A percentile compares a stretch with the other conserved stretches of the same genome.
Evolutionary conservation across 2,888 invertebrate genomes (phyloP).

Genomic region (Parelbella ahira): DNA sequence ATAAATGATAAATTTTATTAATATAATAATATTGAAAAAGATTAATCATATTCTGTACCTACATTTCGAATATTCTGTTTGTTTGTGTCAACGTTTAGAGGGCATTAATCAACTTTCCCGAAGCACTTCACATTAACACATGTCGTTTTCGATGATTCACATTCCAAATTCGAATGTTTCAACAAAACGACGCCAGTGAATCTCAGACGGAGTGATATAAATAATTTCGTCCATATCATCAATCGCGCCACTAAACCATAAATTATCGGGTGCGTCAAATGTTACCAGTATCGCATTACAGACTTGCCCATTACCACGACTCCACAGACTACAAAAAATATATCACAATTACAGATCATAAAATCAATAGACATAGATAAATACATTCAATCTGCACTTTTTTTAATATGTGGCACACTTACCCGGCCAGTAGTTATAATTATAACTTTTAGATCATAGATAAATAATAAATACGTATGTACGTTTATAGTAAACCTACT

Average conservation of each 20-base stretch:
- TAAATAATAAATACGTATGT: too few species aligned
- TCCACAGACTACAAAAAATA: slow-evolving; percentile 33
- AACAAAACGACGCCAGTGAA: slow-evolving; percentile 39
- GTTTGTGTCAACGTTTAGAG: background rate
- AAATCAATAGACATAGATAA: slow-evolving; percentile 4
- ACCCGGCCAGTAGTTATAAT: too few species aligned
- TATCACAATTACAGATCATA: slow-evolving; percentile 15
- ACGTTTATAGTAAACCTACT: too few species aligned
- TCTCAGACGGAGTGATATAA: slow-evolving; percentile 51
- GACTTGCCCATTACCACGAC: slow-evolving; percentile 43
- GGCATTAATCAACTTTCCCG: slow-evolving; percentile 2
- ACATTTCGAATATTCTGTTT: too few species aligned
- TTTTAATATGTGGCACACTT: too few species aligned
- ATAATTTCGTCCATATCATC: slow-evolving; percentile 64
- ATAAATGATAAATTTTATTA: too few species aligned
- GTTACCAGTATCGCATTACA: slow-evolving; percentile 36
- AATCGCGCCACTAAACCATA: slow-evolving; percentile 64
- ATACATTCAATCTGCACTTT: too few species aligned
- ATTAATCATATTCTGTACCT: too few species aligned
- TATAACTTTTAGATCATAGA: too few species aligned
- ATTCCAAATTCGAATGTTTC: slow-evolving; percentile 8
- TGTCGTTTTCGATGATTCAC: slow-evolving; percentile 10
- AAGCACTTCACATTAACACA: slow-evolving; percentile 5
- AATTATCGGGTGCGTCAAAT: slow-evolving; percentile 56
- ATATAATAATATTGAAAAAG: too few species aligned